Evolutionary conservation across 2,888 invertebrate genomes (phyloP), one percentile per base, ranked within the genome.

Genomic region (Neoascia interrupta): DNA sequence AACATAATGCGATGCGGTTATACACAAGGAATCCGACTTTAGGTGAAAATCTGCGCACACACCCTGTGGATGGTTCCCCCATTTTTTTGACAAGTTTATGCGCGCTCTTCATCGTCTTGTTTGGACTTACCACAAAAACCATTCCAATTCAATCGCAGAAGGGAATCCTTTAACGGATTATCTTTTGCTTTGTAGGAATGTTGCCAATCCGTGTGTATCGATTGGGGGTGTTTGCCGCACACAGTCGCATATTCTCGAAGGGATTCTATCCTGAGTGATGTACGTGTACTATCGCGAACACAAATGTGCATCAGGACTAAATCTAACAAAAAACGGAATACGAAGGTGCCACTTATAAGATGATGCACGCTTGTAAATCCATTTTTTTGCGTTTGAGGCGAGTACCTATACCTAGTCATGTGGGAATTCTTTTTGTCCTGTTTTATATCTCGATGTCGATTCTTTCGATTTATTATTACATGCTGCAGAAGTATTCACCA

Each of bases 41-140:
- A 76, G 76, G 76, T 76, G 76, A 76, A 76, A 76, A 76, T 76
- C 64, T 76, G 58, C 64, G 63, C 76, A 64, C 76, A 76, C 47
- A 60, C 39, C 34, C 41, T n/a, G 10, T 19, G 19, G 2, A 5
- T 8, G 5, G 11, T 23, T 6, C n/a, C 15, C 47, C 56, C 43
- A 45, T n/a, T n/a, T 56, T 28, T 47, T 43, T 49, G 19, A n/a
- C n/a, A n/a, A n/a, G n/a, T n/a, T n/a, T n/a, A n/a, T n/a, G n/a
- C n/a, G n/a, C 34, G 26, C 18, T 26, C 56, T 60, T 23, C 28
- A 43, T 54, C 58, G 43, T 64, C 51, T 36, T 56, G 64, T 23
- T 49, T 41, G 56, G 47, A 54, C 31, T 68, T 36, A 26, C 56
- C 61, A 28, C 49, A 63, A 36, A 58, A 75, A 69, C 43, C 49